Evolutionary conservation across 2,797 vertebrate genomes (phyloP).

Genomic region (Brachyrhaphis roseni): DNA sequence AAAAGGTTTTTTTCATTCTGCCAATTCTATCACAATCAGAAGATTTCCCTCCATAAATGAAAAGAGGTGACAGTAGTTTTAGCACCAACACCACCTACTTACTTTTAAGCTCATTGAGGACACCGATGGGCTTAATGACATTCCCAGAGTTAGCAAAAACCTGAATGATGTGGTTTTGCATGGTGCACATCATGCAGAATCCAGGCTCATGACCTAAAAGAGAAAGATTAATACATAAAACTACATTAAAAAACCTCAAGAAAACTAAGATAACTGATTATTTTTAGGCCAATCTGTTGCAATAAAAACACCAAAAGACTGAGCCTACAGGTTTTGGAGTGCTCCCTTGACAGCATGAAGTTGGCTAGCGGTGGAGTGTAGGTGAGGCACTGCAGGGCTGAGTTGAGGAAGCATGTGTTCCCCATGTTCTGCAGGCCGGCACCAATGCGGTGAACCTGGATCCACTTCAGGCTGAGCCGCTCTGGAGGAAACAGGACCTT

Average conservation of each 20-base stretch:
- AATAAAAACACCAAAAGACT: neutral
- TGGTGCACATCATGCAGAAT: conserved; percentile 99
- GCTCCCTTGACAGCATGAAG: conserved; percentile 95
- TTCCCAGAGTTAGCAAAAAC: conserved; percentile 92
- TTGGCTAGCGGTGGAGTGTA: conserved; percentile 95
- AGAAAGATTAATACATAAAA: conserved; percentile 12
- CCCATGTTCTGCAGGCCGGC: conserved; percentile 96
- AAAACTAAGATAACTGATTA: neutral
- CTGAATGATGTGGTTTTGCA: conserved; percentile 95
- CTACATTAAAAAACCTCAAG: neutral
- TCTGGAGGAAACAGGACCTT: conserved; percentile 93
- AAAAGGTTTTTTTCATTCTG: too few species aligned
- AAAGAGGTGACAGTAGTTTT: conserved; percentile 30
- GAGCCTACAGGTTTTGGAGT: conserved; percentile 92
- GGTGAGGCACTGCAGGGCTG: conserved; percentile 93
- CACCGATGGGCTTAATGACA: conserved; percentile 92
- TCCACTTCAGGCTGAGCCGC: conserved; percentile 93
- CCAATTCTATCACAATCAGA: neutral
- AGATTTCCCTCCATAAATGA: conserved; percentile 57
- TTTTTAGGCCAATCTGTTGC: neutral
- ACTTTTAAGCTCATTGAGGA: conserved; percentile 96
- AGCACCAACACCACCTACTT: conserved; percentile 66
- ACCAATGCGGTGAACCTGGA: conserved; percentile 89
- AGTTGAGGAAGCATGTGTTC: conserved; percentile 97
- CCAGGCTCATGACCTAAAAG: conserved; percentile 88